These are phyloP conservation scores for Helostoma temminkii DNA, from an alignment of 2,797 vertebrate genomes.

Conservation along the genomic window DNA sequence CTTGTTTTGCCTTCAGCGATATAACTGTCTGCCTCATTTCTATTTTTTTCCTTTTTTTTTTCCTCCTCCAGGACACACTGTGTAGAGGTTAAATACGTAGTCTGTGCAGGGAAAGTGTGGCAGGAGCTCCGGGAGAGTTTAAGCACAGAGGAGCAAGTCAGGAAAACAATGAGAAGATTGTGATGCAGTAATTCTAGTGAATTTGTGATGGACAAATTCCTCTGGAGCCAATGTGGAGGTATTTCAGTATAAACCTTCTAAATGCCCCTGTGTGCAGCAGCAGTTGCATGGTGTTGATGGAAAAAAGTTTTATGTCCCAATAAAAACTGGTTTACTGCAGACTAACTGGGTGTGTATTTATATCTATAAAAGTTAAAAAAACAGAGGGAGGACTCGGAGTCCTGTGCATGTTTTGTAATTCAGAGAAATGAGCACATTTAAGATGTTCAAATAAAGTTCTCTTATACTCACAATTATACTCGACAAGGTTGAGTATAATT, in stretches of 20 bases:
- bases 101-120: conserved; percentile 14
- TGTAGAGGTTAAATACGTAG: conserved; percentile 32
- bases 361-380: conserved; percentile 65
- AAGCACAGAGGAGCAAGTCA: conserved; percentile 20
- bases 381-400: conserved; percentile 46
- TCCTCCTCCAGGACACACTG: conserved; percentile 51
- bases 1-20: conserved; percentile 43
- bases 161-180: conserved; percentile 73
- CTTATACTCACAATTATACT: conserved; percentile 6
- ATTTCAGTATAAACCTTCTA: conserved; percentile 62
- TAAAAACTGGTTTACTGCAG: conserved; percentile 79
- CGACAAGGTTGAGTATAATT: conserved; percentile 28
- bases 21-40: conserved; percentile 15
- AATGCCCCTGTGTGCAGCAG: conserved; percentile 62
- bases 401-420: conserved; percentile 44
- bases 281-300: conserved; percentile 73
- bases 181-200: conserved; percentile 56
- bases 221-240: conserved; percentile 57
- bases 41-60: conserved; percentile 22
- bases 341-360: conserved; percentile 77
- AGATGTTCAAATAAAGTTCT: conserved; percentile 62
- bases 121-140: conserved; percentile 34
- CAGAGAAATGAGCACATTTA: conserved; percentile 48
- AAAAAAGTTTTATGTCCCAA: conserved; percentile 79
- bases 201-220: conserved; percentile 68